phyloP scores from a whole-genome alignment of 2,797 vertebrate species.

The Sebastes matsubarae region DNA sequence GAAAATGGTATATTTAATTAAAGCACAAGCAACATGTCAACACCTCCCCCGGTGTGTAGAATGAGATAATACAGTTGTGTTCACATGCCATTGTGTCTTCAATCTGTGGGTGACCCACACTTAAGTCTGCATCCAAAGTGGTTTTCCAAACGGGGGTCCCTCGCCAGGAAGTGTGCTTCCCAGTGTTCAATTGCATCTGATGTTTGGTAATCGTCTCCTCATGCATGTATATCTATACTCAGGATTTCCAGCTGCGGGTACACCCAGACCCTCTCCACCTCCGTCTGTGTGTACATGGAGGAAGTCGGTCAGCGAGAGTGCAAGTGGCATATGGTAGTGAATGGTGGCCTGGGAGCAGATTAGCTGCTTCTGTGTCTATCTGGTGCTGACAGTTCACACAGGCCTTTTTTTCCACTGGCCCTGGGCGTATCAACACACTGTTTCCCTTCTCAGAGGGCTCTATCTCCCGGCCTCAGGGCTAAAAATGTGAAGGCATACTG shows the following conservation, averaged over 20 bases:
- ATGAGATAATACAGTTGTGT: constrained; percentile 68
- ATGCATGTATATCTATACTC: constrained; percentile 63
- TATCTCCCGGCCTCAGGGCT: constrained; percentile 66
- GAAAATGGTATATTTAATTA: constrained; percentile 73
- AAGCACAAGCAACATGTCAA: constrained; percentile 66
- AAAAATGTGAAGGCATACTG: constrained; percentile 51
- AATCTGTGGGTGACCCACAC: constrained; percentile 30
- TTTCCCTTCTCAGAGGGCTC: constrained; percentile 82
- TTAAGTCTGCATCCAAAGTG: constrained; percentile 31
- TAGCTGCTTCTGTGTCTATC: constrained; percentile 81
- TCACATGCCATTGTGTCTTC: constrained; percentile 47
- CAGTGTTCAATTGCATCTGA: constrained; percentile 56
- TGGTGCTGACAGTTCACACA: constrained; percentile 86
- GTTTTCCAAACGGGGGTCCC: constrained; percentile 40
- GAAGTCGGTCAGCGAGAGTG: constrained; percentile 78
- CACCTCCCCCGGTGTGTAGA: constrained; percentile 53
- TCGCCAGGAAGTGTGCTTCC: constrained; percentile 58
- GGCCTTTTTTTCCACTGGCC: constrained; percentile 80
- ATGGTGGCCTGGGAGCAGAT: constrained; percentile 76
- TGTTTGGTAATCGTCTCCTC: constrained; percentile 51
- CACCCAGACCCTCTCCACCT: constrained; percentile 61
- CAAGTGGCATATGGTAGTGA: constrained; percentile 74
- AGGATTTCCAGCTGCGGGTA: constrained; percentile 74
- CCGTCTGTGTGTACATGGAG: constrained; percentile 53
- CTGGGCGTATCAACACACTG: constrained; percentile 78